Conservation (phyloP, 2,888 invertebrate genomes). For the Mesorhabditis spiculigera region DNA sequence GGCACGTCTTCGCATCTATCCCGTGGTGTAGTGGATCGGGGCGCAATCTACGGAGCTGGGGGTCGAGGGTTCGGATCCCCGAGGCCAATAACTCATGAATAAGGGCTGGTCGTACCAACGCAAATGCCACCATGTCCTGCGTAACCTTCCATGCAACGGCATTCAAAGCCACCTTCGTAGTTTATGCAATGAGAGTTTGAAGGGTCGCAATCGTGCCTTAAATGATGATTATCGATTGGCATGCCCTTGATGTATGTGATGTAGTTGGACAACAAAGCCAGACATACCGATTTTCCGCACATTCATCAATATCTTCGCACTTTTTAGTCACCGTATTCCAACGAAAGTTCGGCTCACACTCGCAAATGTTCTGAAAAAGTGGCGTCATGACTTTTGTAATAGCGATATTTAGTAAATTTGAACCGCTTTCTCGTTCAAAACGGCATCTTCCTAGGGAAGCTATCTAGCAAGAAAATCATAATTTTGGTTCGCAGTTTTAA, state of each 20-base stretch:
- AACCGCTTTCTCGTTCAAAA: background rate
- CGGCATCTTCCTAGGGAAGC: no score
- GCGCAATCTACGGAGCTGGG: no score
- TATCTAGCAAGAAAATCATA: no score
- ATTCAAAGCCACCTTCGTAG: slow-evolving; percentile 80
- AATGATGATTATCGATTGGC: background rate
- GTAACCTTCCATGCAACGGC: slow-evolving; percentile 81
- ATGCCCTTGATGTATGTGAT: no score
- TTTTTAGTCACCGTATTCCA: slow-evolving; percentile 24
- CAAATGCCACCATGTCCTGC: slow-evolving; percentile 71
- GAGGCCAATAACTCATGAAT: background rate
- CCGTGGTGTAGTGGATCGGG: no score
- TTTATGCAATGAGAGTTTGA: slow-evolving; percentile 77
- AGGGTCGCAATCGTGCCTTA: slow-evolving; percentile 43
- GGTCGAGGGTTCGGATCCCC: no score
- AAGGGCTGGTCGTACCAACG: slow-evolving; percentile 18
- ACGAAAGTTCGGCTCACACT: slow-evolving; percentile 44
- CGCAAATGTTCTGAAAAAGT: slow-evolving; percentile 30
- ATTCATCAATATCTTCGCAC: slow-evolving; percentile 53
- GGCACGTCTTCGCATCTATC: no score
- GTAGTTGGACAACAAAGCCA: background rate
- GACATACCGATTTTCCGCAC: slow-evolving; percentile 37
- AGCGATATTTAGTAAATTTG: background rate
- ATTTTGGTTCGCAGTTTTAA: no score
- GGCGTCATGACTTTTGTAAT: slow-evolving; percentile 5